Evolutionary conservation across 2,888 invertebrate genomes (phyloP).

Genomic region (Strigamia maritima): DNA sequence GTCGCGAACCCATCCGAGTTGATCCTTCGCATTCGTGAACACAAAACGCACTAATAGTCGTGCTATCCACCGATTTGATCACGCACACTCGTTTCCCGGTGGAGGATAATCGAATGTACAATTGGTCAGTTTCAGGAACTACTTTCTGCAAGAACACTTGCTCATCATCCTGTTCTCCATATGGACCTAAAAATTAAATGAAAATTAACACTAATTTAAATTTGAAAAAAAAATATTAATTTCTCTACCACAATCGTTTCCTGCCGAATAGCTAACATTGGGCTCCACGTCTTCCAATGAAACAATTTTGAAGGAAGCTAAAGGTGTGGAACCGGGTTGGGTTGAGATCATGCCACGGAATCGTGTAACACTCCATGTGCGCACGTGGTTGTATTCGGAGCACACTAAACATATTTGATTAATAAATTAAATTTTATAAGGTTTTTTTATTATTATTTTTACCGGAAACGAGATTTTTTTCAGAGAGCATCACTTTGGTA

Average conservation of each 20-base stretch:
- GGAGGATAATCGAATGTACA: slow-evolving; percentile 90
- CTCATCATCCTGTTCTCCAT: slow-evolving; percentile 96
- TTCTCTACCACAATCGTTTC: slow-evolving; percentile 65
- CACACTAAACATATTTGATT: slow-evolving; percentile 58
- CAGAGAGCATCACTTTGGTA: slow-evolving; percentile 89
- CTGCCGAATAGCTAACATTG: slow-evolving; percentile 54
- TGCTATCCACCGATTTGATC: slow-evolving; percentile 89
- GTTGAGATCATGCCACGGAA: slow-evolving; percentile 99
- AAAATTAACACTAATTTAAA: slow-evolving; percentile 1
- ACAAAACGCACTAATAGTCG: slow-evolving; percentile 89
- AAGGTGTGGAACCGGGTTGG: slow-evolving; percentile 95
- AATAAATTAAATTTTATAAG: not conserved
- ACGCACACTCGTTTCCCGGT: slow-evolving; percentile 94
- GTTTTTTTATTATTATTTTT: not conserved
- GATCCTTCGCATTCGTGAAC: slow-evolving; percentile 98
- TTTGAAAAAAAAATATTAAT: not conserved
- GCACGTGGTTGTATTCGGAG: slow-evolving; percentile 95
- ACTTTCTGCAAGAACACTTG: slow-evolving; percentile 98
- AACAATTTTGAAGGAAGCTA: slow-evolving; percentile 95
- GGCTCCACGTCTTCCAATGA: slow-evolving; percentile 65
- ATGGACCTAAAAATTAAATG: slow-evolving; percentile 65
- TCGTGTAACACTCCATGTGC: slow-evolving; percentile 94
- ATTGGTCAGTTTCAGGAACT: slow-evolving; percentile 91
- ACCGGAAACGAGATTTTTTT: slow-evolving; percentile 83
- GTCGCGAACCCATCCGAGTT: slow-evolving; percentile 82